Base-by-base conservation (phyloP, 1,140 invertebrate species). In the Muscidifurax raptorellus region DNA sequence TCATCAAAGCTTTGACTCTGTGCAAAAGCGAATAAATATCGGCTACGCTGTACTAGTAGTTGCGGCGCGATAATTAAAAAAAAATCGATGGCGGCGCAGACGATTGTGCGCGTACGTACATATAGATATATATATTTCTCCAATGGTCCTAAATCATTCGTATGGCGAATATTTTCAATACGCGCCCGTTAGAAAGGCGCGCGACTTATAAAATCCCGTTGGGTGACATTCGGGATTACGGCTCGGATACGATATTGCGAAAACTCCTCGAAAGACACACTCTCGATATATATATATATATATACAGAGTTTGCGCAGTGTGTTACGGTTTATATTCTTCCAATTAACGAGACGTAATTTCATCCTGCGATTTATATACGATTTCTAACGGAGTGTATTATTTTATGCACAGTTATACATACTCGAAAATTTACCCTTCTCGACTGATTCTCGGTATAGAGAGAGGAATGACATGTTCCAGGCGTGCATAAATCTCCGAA, bases 131-230 rank as follows among this genome's bases (percentile, higher is more conserved):
- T 40, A 80, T 80, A 27, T n/a, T 40, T 28, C 22, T 15, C 13
- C 18, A 30, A 52, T 81, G 47, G 25, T 13, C 67, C 47, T 59
- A 64, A 81, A 81, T 81, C 69, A 81, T 81, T 74, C 79, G 47
- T n/a, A 36, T 30, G 15, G 25, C 22, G 52, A 81, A 59, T 74
- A 81, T 81, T 81, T 81, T 59, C 47, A 72, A 81, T 27, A 27
- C 44, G 13, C 27, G 15, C 47, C 13, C 2, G 13, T 13, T 52
- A 52, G 47, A 47, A 36, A 72, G 79, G 47, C 7, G 66, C n/a
- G 27, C 15, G n/a, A 18, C 3, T 67, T 71, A 69, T 79, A 32
- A 80, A 80, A 80, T 67, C 67, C 64, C n/a, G n/a, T 80, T 12
- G 36, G 15, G 27, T 72, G 79, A 80, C 79, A 80, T 71, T 80